Base-by-base conservation (phyloP, 2,797 vertebrate species). In the Steatocranus sp. region DNA sequence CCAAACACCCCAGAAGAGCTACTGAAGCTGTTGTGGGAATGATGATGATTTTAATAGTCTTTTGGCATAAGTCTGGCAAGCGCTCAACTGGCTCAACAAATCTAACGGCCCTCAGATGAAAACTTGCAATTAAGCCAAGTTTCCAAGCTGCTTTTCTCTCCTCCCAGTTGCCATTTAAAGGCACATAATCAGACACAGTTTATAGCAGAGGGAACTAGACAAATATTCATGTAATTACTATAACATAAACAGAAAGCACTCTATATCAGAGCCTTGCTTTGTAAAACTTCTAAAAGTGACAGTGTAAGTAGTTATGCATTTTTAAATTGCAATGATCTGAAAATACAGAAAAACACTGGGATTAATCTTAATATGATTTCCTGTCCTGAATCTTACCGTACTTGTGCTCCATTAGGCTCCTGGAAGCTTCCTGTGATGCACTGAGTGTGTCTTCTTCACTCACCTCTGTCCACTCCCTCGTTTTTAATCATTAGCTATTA, bases 71-170 rank as follows among this genome's bases (percentile, higher is more conserved):
- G 25, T 48, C 68, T 73, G 89, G 91, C 87, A 85, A 80, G 79
- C 2, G 3, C 73, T 87, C 84, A 90, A 84, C 77, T 91, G 83
- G 81, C 87, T 87, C 68, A 73, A 73, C 43, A 1, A 73, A 73
- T 48, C 41, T 48, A 73, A 48, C 54, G 87, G 85, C 82, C 87
- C 87, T 91, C 87, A 87, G 81, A 91, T 86, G 80, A 92, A 91
- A 93, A 81, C 78, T 85, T 89, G 78, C 25, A 73, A 88, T 63
- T 23, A 79, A 79, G 90, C 90, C 90, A 92, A 88, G 81, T 90
- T 91, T 91, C 91, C 89, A 88, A 79, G 50, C 78, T 53, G 78
- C 48, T 84, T 79, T 79, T 80, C 80, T 82, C 58, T 84, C 43
- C 46, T 51, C 74, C 46, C 18, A 25, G 18, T 76, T 79, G 68